Base-by-base conservation (phyloP, 2,888 invertebrate species). In the Zele albiditarsus region DNA sequence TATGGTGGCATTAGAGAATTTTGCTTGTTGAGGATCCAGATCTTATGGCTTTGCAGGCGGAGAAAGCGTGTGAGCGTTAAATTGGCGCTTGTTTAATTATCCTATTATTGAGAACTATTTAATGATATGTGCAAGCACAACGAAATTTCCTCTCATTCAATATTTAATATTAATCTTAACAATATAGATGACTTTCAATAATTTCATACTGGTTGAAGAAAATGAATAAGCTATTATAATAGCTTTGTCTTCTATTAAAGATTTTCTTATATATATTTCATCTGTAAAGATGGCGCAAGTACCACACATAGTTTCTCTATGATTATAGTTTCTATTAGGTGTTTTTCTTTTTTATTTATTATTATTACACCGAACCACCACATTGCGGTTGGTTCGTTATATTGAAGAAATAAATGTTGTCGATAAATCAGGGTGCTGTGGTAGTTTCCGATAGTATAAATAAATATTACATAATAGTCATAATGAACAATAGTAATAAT, bases 81-180 rank as follows among this genome's bases (percentile, higher is more conserved):
- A 68, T 68, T 53, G 53, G 8, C 27, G 31, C 10, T 53, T 53
- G 68, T 28, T 46, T 67, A 67, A 49, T 67, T 67, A 46, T 67
- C 49, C n/a, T 49, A 25, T 67, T 42, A 49, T 67, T 46, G 23
- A 4, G 28, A 67, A 53, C 53, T 72, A 20, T 72, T 57, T 53
- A 49, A 53, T 49, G n/a, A 53, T 27, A 65, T 63, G 46, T 72
- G 14, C 65, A 58, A 58, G 31, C 53, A 28, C 49, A 49, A 49
- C n/a, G 31, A 33, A 38, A 38, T 28, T 28, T 31, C n/a, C 25
- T 66, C 8, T 46, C 28, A 60, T 25, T 33, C 6, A 63, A 31
- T 33, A 71, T 49, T 71, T 49, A 46, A 57, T 63, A 38, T 20
- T 63, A n/a, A n/a, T 33, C 16, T 16, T 38, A 20, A 20, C 4